Base-by-base conservation (phyloP, 2,113 vertebrate genomes). In the rabbit (Oryctolagus cuniculus) region DNA sequence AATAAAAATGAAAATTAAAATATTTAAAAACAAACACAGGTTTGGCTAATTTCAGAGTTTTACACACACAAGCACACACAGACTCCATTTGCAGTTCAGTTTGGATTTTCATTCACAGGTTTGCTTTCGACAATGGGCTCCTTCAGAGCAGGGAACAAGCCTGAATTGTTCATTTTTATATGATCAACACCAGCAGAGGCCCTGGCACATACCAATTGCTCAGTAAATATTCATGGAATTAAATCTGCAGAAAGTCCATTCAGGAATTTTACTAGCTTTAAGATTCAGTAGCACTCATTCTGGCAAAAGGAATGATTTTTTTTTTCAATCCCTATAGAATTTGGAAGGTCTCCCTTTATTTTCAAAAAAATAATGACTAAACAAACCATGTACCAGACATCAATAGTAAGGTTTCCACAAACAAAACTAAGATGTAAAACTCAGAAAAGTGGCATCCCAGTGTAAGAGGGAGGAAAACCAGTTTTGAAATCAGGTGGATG, bases 281-380 rank as follows among this genome's bases (percentile, higher is more conserved):
- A 70, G 55, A 78, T 21, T 70, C 55, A 51, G 34, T 21, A 87
- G n/a, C 12, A 29, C 34, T 93, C 72, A 44, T 83, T 69, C 83
- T 90, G 64, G 13, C 51, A 90, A 79, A 63, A 4, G 29, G 53
- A 91, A 93, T 64, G 6, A 29, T 63, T 67, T 21, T 81, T 44
- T 63, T 61, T 69, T 53, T 55, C 51, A 19, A 58, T 58, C 51
- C 44, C 80, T 13, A 49, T 15, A 88, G 53, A 85, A 90, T 78
- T 22, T 69, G 58, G 34, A n/a, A 88, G 21, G 27, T 93, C 34
- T 64, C 75, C 34, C 86, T 58, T 70, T 69, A n/a, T 72, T 83
- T 77, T 92, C 53, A 92, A 94, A 85, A 70, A 88, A 74, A 86
- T 90, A 87, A 92, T 69, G 51, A 90, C 83, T 93, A 87, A 74